Conservation (phyloP, 1,140 invertebrate genomes). For the Ceratina japonica region DNA sequence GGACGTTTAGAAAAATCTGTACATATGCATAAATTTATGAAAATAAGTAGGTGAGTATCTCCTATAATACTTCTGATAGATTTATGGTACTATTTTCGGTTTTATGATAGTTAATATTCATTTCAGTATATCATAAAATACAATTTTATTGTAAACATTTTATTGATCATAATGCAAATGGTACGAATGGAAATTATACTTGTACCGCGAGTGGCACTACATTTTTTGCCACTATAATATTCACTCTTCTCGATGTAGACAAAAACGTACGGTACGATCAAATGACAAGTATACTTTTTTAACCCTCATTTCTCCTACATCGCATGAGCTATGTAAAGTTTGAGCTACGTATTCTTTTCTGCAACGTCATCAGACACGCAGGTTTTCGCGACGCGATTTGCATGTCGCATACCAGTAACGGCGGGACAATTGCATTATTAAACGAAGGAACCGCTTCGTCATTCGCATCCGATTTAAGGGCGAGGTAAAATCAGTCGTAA, state of each 20-base stretch:
- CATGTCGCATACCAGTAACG: background rate
- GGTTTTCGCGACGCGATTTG: constrained; percentile 5
- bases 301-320: background rate
- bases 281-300: background rate
- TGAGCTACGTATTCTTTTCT: background rate
- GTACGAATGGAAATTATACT: too few relatives aligned
- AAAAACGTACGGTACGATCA: background rate
- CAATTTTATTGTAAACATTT: too few relatives aligned
- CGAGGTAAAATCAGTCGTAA: background rate
- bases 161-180: too few relatives aligned
- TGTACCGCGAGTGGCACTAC: background rate
- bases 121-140: too few relatives aligned
- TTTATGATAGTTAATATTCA: too few relatives aligned
- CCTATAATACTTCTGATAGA: too few relatives aligned
- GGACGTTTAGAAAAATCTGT: background rate
- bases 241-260: background rate
- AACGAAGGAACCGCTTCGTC: background rate
- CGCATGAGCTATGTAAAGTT: too few relatives aligned
- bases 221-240: too few relatives aligned
- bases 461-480: background rate
- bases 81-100: too few relatives aligned
- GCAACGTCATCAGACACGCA: constrained; percentile 1
- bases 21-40: background rate
- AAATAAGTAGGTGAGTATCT: background rate
- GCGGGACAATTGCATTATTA: constrained; percentile 4